A percentile compares a stretch with the other conserved stretches of the same genome.
Conservation (phyloP, 2,797 vertebrate genomes). For the Poeciliopsis turneri region DNA sequence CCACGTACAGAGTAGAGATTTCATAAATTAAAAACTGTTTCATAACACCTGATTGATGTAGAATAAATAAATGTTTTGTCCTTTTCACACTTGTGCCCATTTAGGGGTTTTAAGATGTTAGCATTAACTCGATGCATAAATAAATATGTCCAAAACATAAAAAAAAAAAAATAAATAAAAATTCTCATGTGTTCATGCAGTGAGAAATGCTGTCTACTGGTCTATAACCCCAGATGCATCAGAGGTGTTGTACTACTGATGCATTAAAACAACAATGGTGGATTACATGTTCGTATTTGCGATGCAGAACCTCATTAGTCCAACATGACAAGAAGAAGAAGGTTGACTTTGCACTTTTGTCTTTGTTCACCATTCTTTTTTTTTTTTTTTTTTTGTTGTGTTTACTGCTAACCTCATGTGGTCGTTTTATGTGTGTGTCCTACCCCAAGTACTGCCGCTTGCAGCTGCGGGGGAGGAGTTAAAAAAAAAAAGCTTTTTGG, state of each 20-base stretch:
- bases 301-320: neutral
- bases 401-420: neutral
- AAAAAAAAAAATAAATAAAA: too few species aligned
- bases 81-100: neutral
- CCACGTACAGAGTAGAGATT: neutral
- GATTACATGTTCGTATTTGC: neutral
- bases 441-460: neutral
- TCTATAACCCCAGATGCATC: neutral
- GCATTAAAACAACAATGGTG: neutral
- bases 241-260: too few species aligned
- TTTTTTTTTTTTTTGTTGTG: neutral
- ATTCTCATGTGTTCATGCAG: neutral
- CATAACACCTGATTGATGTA: neutral
- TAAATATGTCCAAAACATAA: neutral
- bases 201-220: neutral
- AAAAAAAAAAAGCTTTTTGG: neutral
- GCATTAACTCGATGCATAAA: neutral
- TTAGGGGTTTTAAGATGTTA: neutral
- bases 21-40: neutral
- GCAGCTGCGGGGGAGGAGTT: neutral
- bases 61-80: neutral
- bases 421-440: neutral
- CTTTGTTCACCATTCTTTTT: neutral
- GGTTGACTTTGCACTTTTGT: neutral
- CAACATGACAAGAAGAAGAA: too few species aligned